phyloP scores from a whole-genome alignment of 2,797 vertebrate genomes.

The Chiloscyllium punctatum region DNA sequence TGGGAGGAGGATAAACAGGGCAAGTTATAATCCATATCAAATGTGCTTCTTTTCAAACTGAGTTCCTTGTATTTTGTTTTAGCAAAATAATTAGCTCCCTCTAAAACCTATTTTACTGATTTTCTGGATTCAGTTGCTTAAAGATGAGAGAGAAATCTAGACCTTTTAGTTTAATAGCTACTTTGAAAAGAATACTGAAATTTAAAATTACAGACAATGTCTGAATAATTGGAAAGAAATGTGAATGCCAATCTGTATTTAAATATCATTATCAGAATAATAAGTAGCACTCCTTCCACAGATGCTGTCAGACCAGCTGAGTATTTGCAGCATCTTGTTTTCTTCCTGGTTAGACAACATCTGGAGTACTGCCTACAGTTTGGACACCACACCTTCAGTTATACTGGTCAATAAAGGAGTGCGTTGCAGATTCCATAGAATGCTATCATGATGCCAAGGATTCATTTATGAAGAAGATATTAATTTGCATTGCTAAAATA shows the following conservation, averaged over 20 bases:
- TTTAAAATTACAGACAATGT: neutral
- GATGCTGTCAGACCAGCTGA: too few relatives aligned
- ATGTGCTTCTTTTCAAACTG: neutral
- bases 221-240: neutral
- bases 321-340: too few relatives aligned
- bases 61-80: neutral
- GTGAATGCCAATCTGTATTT: neutral
- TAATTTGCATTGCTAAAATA: too few relatives aligned
- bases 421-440: too few relatives aligned
- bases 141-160: neutral
- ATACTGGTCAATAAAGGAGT: too few relatives aligned
- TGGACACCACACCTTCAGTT: too few relatives aligned
- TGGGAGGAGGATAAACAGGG: neutral
- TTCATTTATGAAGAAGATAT: too few relatives aligned
- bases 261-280: neutral
- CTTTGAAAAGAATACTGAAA: neutral
- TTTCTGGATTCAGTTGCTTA: neutral
- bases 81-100: neutral
- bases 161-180: neutral
- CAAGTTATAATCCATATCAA: neutral
- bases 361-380: too few relatives aligned
- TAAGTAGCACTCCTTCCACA: neutral
- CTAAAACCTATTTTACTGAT: neutral
- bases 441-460: too few relatives aligned
- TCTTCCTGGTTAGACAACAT: too few relatives aligned